Base-by-base conservation (phyloP, 2,113 vertebrate genomes). In the Emydura subglobosa region DNA sequence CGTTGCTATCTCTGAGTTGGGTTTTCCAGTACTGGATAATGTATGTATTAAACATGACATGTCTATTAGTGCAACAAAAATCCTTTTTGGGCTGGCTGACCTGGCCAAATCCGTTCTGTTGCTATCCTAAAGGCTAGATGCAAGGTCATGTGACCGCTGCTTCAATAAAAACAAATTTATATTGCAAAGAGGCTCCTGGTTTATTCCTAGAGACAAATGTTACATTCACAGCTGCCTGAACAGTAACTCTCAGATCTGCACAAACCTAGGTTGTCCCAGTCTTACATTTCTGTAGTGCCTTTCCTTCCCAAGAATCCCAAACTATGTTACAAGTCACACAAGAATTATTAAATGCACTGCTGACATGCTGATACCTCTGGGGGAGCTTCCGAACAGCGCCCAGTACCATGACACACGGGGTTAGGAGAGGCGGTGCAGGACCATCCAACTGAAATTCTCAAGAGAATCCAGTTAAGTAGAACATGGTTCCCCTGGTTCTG, bases 81-180 rank as follows among this genome's bases (percentile, higher is more conserved):
- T 2, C 65, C 97, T 98, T 95, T 97, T 96, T 95, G 97, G 97
- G 93, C 97, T 98, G 97, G 96, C 97, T 98, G 94, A 97, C 88
- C 96, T 92, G 95, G 96, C 96, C 95, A 9, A 95, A 96, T 96
- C 97, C 96, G 90, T 95, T 98, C 97, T 98, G 97, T 98, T 47
- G 97, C 98, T 98, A 97, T 96, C 94, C 96, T 97, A 97, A 98
- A 98, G 97, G 96, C 97, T 98, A 98, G 98, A 97, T 97, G 98
- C 95, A 95, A 98, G 97, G 97, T 98, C 98, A 97, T 98, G 98
- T 98, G 97, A 98, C 98, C 98, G 98, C 98, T 98, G 98, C 98
- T 98, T 98, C 98, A 98, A 98, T 98, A 98, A 97, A 98, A 98
- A 97, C 97, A 97, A 98, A 97, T 98, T 98, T 98, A 98, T 98